A percentile compares a stretch with the other conserved stretches of the same genome.
phyloP scores from a whole-genome alignment of 2,888 invertebrate genomes.

The Lamellibrachia satsuma region DNA sequence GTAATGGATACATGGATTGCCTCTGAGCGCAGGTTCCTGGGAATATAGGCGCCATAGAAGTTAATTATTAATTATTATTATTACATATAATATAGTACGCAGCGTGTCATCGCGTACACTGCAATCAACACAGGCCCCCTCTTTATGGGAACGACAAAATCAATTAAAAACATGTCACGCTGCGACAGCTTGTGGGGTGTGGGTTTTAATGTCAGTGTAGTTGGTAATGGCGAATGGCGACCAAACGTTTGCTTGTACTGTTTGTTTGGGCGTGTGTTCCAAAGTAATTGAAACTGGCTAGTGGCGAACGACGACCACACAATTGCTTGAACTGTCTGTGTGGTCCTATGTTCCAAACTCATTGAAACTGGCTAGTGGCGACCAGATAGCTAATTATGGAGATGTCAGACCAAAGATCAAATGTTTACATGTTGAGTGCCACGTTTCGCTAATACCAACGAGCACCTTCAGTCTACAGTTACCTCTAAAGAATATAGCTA shows the following conservation, averaged over 20 bases:
- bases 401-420: too few relatives aligned
- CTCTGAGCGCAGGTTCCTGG: too few relatives aligned
- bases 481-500: too few relatives aligned
- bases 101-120: background rate
- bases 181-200: background rate
- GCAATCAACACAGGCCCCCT: background rate
- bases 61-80: too few relatives aligned
- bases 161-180: background rate
- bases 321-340: background rate
- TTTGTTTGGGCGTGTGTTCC: background rate
- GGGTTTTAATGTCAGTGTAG: background rate
- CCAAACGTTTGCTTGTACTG: background rate
- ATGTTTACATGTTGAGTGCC: too few relatives aligned
- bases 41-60: too few relatives aligned
- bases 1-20: background rate
- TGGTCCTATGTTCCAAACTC: background rate
- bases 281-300: background rate
- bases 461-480: too few relatives aligned
- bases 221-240: background rate
- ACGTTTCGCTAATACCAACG: too few relatives aligned
- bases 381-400: too few relatives aligned
- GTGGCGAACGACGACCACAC: background rate
- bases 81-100: background rate
- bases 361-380: background rate
- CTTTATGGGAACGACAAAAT: background rate